phyloP scores from a whole-genome alignment of 1,140 invertebrate species.

The Acromyrmex charruanus region DNA sequence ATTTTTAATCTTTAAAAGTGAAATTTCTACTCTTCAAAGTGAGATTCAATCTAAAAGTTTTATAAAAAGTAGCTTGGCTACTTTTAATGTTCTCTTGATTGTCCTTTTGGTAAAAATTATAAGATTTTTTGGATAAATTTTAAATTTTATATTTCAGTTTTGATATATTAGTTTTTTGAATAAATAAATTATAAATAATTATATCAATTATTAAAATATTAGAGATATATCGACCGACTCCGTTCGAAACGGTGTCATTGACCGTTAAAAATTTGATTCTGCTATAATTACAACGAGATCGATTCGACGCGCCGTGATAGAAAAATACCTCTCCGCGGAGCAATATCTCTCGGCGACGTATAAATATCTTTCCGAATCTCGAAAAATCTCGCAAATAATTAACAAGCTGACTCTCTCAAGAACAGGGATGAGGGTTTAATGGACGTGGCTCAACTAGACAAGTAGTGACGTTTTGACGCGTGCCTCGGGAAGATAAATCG shows the following conservation, averaged over 20 bases:
- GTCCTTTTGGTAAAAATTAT: background rate
- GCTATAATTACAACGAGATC: constrained; percentile 48
- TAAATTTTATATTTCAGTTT: background rate
- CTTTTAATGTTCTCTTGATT: background rate
- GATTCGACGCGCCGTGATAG: constrained; percentile 24
- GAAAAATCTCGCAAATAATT: constrained; percentile 46
- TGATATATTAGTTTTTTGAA: background rate
- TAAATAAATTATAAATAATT: background rate
- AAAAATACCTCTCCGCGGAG: background rate
- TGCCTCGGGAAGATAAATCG: constrained; percentile 49
- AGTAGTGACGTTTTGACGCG: constrained; percentile 48
- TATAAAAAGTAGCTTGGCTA: too few species aligned
- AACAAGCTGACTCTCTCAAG: constrained; percentile 33
- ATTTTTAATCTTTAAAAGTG: too few species aligned
- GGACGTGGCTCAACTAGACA: constrained; percentile 28
- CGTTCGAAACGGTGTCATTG: constrained; percentile 24
- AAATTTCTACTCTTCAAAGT: too few species aligned
- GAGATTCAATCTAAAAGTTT: too few species aligned
- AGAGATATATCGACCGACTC: background rate
- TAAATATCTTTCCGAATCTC: constrained; percentile 30
- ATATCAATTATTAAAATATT: background rate
- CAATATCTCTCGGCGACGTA: constrained; percentile 8
- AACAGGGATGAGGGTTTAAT: constrained; percentile 15
- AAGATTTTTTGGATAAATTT: background rate
- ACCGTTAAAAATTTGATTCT: constrained; percentile 52